Conservation (phyloP, 2,888 invertebrate species). For the Bugulina stolonifera region DNA sequence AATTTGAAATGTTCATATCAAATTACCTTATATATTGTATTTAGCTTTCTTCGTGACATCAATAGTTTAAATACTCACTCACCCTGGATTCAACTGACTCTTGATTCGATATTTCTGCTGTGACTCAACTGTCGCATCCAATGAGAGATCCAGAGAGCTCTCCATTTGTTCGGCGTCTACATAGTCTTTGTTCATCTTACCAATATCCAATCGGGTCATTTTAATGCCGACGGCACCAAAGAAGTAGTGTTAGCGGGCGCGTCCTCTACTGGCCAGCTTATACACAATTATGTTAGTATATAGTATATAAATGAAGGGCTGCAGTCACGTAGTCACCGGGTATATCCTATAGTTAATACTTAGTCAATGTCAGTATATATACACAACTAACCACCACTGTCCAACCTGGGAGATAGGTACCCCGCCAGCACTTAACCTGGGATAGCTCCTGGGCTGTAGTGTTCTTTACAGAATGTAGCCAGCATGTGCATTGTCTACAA, state of each 20-base stretch:
- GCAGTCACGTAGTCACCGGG: background rate
- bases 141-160: background rate
- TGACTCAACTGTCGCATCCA: background rate
- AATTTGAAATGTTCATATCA: too few relatives aligned
- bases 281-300: background rate
- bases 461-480: conserved; percentile 26
- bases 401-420: background rate
- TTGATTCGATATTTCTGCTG: too few relatives aligned
- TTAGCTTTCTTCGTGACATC: too few relatives aligned
- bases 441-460: conserved; percentile 27
- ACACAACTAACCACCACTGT: background rate
- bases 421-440: conserved; percentile 23
- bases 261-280: too few relatives aligned
- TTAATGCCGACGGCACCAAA: background rate
- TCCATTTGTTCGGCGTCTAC: conserved; percentile 15
- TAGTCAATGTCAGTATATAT: too few relatives aligned
- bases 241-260: background rate
- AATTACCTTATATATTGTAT: too few relatives aligned
- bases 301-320: background rate
- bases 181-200: conserved; percentile 23
- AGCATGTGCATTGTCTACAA: conserved; percentile 24
- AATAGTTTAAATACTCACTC: too few relatives aligned
- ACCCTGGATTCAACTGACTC: background rate
- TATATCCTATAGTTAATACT: too few relatives aligned
- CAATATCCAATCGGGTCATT: conserved; percentile 19